Base-by-base conservation (phyloP, 2,797 vertebrate species). In the Megaceryle alcyon region DNA sequence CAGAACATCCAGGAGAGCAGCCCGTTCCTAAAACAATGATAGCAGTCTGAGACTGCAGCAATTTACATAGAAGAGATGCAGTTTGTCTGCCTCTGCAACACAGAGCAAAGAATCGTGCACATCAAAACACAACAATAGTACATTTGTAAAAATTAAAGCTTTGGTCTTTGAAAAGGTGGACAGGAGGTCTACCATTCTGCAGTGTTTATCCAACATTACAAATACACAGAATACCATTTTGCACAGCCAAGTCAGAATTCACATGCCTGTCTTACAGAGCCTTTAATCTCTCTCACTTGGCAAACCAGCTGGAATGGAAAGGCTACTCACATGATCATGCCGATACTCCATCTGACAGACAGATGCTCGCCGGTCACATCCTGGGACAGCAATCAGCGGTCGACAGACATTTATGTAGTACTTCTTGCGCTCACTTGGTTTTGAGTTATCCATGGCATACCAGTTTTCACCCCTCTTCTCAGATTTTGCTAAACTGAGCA, bases 391-490 rank as follows among this genome's bases (percentile, higher is more conserved):
- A 46, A 97, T 98, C 92, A 99, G 95, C 0, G 99, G 99, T 12
- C 98, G 98, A 59, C 99, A 99, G 37, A 99, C 94, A 2, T 99
- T 99, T 94, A 99, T 98, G 97, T 99, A 99, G 94, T 99, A 99
- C 31, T 98, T 98, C 91, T 98, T 99, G 92, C 81, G 98, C 4
- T 26, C 82, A 82, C 7, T 87, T 6, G 3, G 41, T 3, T 85
- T 87, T 0, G 97, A 95, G 17, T 92, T 86, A 90, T 99, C 99
- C 98, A 98, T 97, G 20, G 95, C 97, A 49, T 98, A 97, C 99
- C 99, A 99, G 97, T 99, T 99, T 19, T 84, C 92, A 16, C 85
- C 96, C 33, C 96, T 85, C 11, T 87, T 97, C 78, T 98, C 97
- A 4, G 98, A 96, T 78, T 98, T 98, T 4, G 99, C 99, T 90